phyloP scores from a whole-genome alignment of 2,797 vertebrate genomes.

The Cetoscarus ocellatus region DNA sequence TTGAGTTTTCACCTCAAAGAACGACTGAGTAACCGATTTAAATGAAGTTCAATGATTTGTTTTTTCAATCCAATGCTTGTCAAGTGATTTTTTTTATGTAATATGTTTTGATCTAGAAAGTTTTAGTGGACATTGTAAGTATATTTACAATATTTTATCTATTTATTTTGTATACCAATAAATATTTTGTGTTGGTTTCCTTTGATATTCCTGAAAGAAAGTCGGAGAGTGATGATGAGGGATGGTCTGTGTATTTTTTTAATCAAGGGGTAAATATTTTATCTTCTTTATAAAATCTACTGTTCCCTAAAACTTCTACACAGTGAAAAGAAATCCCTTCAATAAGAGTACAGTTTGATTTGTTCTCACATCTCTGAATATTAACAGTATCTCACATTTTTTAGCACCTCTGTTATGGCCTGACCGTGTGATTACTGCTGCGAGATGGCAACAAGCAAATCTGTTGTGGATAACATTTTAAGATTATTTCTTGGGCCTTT shows the following conservation, averaged over 20 bases:
- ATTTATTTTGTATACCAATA: slow-evolving; percentile 76
- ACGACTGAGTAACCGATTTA: not conserved
- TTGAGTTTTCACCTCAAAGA: slow-evolving; percentile 11
- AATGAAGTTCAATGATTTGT: slow-evolving; percentile 1
- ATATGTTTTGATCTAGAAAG: slow-evolving; percentile 35
- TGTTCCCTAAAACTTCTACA: not conserved
- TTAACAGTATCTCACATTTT: not conserved
- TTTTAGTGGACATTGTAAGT: slow-evolving; percentile 65
- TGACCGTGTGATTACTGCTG: no score
- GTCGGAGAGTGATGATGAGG: not conserved
- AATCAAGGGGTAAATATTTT: no score
- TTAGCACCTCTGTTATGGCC: no score
- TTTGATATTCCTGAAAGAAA: not conserved
- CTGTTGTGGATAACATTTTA: no score
- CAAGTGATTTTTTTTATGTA: slow-evolving; percentile 10
- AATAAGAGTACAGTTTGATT: not conserved
- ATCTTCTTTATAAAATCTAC: no score
- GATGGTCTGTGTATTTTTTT: not conserved
- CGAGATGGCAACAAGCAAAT: no score
- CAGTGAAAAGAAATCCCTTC: not conserved
- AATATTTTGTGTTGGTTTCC: slow-evolving; percentile 62
- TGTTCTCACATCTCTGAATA: not conserved
- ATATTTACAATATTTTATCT: slow-evolving; percentile 75
- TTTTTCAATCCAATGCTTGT: slow-evolving; percentile 6
- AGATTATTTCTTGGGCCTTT: no score